Evolutionary conservation across 1,140 invertebrate genomes (phyloP).

Genomic region (Lasioglossum albipes): DNA sequence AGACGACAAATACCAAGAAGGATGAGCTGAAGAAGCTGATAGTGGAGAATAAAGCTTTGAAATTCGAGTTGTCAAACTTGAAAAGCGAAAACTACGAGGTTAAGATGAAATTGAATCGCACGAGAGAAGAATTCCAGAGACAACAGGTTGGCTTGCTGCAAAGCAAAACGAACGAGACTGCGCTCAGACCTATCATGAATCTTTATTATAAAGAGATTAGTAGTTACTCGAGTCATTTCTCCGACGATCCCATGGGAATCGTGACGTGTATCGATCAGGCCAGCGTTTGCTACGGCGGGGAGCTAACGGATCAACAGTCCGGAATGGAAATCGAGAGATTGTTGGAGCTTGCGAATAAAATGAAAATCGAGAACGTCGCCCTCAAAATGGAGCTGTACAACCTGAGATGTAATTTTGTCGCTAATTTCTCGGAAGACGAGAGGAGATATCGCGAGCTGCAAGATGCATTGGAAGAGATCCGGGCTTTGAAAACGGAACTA

Average conservation of each 20-base stretch:
- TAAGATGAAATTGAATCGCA: constrained; percentile 13
- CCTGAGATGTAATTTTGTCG: constrained; percentile 16
- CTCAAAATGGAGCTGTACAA: constrained; percentile 41
- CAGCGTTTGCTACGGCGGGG: not conserved
- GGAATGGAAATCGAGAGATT: constrained; percentile 8
- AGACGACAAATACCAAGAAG: constrained; percentile 40
- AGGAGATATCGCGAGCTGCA: constrained; percentile 22
- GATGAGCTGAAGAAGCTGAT: constrained; percentile 21
- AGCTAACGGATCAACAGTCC: too few species aligned
- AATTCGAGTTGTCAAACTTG: constrained; percentile 43
- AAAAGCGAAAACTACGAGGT: constrained; percentile 26
- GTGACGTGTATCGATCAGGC: not conserved
- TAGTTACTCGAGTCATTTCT: not conserved
- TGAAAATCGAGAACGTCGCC: constrained; percentile 25
- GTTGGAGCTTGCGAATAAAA: constrained; percentile 5
- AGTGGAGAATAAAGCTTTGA: constrained; percentile 42
- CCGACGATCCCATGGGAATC: too few species aligned
- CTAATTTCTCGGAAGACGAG: constrained; percentile 26
- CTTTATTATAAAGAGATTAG: constrained; percentile 23
- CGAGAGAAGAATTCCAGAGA: constrained; percentile 19
- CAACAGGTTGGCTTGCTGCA: not conserved
- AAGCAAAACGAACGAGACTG: not conserved
- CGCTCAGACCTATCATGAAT: constrained; percentile 7
- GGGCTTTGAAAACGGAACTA: constrained; percentile 49
- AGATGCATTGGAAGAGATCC: constrained; percentile 36